Percentiles rank a stretch among this genome's conserved stretches.
Conservation (phyloP, 2,113 vertebrate genomes). For the Leptodactylus fuscus region DNA sequence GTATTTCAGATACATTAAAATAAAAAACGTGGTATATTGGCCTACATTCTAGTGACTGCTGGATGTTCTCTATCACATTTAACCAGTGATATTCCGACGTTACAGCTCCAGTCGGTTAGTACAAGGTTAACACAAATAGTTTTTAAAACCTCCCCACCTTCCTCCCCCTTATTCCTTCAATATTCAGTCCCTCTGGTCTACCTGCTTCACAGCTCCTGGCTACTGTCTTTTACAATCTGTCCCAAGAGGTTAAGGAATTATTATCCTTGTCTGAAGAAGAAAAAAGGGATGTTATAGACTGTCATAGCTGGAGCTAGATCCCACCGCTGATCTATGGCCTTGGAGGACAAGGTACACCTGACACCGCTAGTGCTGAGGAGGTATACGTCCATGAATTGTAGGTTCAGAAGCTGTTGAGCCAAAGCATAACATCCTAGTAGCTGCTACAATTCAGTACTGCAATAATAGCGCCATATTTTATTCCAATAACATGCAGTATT, state of each 20-base stretch:
- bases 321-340: conserved; percentile 91
- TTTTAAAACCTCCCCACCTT: neutral
- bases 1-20: neutral
- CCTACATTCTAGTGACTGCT: neutral
- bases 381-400: conserved; percentile 14
- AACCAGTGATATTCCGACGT: neutral
- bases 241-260: conserved; percentile 98
- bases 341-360: conserved; percentile 75
- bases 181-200: conserved; percentile 96
- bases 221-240: conserved; percentile 99
- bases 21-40: too few species aligned
- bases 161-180: conserved; percentile 78
- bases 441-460: too few species aligned
- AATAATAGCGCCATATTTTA: too few species aligned
- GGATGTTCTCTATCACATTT: neutral
- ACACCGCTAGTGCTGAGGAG: conserved; percentile 73
- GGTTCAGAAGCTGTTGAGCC: neutral
- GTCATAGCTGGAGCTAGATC: conserved; percentile 90
- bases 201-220: conserved; percentile 95
- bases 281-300: conserved; percentile 99
- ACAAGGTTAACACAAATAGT: conserved; percentile 40
- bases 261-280: conserved; percentile 98
- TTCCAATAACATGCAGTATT: neutral
- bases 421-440: too few species aligned
- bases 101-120: neutral